Evolutionary conservation across 2,888 invertebrate species (phyloP).

Genomic region (Gisinianus flammeolus): DNA sequence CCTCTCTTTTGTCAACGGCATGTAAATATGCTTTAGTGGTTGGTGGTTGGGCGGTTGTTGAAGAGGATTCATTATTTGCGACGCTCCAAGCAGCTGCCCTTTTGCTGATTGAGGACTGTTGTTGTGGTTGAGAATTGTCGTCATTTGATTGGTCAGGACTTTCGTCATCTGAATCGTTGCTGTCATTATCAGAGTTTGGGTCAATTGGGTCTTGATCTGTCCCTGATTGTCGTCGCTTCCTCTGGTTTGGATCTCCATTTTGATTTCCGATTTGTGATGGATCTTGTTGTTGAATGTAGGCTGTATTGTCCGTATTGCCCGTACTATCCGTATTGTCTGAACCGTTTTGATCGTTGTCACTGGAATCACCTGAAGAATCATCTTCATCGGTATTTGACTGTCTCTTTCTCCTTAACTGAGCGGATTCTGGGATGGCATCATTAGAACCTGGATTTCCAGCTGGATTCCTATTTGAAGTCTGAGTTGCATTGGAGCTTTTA

Average conservation of each 20-base stretch:
- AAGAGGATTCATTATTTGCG: neutral
- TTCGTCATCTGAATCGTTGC: neutral
- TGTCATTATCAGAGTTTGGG: neutral
- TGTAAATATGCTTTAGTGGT: too few species aligned
- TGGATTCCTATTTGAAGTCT: neutral
- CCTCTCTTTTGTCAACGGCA: neutral
- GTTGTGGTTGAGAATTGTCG: neutral
- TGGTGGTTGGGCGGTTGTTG: neutral
- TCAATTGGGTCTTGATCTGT: neutral
- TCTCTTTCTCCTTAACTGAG: neutral
- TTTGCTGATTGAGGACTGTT: neutral
- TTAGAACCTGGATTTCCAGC: neutral
- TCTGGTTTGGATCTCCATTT: neutral
- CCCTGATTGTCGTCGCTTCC: neutral
- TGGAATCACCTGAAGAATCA: neutral
- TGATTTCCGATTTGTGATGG: neutral
- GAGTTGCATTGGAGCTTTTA: neutral
- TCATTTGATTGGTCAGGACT: neutral
- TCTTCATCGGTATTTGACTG: conserved; percentile 5
- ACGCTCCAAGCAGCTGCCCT: neutral
- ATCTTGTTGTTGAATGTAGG: neutral
- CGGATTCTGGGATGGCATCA: conserved; percentile 1
- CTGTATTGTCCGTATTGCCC: too few species aligned
- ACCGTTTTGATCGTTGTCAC: neutral
- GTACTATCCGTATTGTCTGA: neutral